Base-by-base conservation (phyloP, 2,888 invertebrate species). In the Eilema depressum region DNA sequence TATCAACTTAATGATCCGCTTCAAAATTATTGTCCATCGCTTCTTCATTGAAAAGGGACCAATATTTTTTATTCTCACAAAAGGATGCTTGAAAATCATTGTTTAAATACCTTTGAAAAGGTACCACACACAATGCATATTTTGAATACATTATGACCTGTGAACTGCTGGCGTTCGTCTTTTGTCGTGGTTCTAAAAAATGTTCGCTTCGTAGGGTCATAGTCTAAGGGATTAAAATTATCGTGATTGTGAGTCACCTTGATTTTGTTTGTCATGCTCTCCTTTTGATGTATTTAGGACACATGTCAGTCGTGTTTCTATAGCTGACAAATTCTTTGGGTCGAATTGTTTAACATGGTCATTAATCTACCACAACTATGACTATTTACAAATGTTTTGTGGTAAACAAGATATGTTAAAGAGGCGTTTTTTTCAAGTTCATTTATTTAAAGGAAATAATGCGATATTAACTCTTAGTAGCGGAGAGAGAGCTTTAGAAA, bases 111-210 rank as follows among this genome's bases (percentile, higher is more conserved):
- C 66, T 76, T 79, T 78, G 83, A 86, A 88, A 86, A 88, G 81
- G 87, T 86, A 85, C 86, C 86, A 85, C 88, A 90, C 88, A 93
- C 93, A 94, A 93, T 92, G 91, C 90, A 92, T 93, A 92, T 92
- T 93, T 92, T 92, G 93, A 92, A 95, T 95, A 91, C 88, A 92
- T 93, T 93, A 92, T 89, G 92, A 93, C 84, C 86, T 86, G 85
- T 86, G 87, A 86, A 86, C 86, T 82, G 76, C 65, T 80, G 81
- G 81, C 77, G 75, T 80, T 76, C 78, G 80, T 77, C 83, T 82
- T 86, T 86, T 86, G 85, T 85, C 76, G 75, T 81, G 65, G 71
- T 53, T 76, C 67, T 70, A 83, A 81, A 79, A 79, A 82, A 83
- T 68, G 53, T 67, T 65, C 74, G 69, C 72, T 76, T 75, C 75